Evolutionary conservation across 2,888 invertebrate genomes (phyloP).

Genomic region (Drosophila neotestacea): DNA sequence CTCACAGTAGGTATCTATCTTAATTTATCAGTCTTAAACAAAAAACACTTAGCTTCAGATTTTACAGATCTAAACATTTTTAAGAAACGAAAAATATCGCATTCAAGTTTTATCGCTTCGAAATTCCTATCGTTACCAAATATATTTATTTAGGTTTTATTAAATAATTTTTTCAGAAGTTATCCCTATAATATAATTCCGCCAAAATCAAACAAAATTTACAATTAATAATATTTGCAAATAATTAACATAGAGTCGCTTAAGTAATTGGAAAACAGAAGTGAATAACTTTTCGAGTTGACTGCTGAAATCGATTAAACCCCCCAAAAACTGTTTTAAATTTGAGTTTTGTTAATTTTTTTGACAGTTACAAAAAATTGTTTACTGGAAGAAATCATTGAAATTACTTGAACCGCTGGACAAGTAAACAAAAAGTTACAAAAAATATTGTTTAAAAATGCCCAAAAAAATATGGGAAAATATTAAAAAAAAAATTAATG

Average conservation of each 20-base stretch:
- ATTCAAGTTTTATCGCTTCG: too few species aligned
- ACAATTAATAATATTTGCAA: constrained; percentile 23
- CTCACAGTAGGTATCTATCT: too few species aligned
- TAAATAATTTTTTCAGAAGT: too few species aligned
- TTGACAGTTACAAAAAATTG: constrained; percentile 44
- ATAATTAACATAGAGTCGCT: constrained; percentile 11
- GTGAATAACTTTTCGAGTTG: constrained; percentile 4
- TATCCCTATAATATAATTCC: background rate
- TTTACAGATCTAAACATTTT: too few species aligned
- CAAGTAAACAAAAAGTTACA: constrained; percentile 36
- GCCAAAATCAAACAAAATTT: background rate
- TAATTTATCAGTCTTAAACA: too few species aligned
- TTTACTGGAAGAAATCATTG: constrained; percentile 46
- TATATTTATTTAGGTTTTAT: too few species aligned
- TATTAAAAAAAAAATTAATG: constrained; percentile 40
- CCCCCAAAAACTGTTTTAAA: constrained; percentile 14
- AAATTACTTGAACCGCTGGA: constrained; percentile 10
- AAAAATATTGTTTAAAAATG: constrained; percentile 25
- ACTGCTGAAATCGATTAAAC: background rate
- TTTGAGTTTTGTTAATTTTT: constrained; percentile 43
- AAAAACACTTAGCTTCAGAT: too few species aligned
- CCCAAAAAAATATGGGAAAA: constrained; percentile 13
- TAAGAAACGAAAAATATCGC: too few species aligned
- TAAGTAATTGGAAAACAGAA: constrained; percentile 37
- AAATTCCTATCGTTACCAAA: too few species aligned